Conservation (phyloP, 2,888 invertebrate species). For the Oligia fasciuncula region DNA sequence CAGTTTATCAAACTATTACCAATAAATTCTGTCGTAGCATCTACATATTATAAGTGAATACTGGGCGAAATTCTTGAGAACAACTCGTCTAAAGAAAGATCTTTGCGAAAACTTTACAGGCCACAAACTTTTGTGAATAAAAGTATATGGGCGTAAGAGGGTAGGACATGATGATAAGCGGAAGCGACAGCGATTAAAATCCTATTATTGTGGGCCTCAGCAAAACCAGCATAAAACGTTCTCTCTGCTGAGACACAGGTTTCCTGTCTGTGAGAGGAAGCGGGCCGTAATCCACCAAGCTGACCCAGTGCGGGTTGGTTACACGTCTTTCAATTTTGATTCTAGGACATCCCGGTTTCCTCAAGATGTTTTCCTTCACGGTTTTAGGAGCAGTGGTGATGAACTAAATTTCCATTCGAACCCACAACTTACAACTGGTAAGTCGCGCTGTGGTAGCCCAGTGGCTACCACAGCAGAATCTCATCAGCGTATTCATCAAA, state of each 20-base stretch:
- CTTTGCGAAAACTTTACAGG: conserved; percentile 63
- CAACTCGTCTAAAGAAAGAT: conserved; percentile 66
- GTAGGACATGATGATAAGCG: not conserved
- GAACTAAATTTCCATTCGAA: not conserved
- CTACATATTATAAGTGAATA: conserved; percentile 5
- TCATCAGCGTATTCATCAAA: not conserved
- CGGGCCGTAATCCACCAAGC: not conserved
- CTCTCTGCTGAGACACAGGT: not conserved
- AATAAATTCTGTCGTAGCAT: not conserved
- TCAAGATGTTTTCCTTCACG: not conserved
- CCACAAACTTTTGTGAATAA: conserved; percentile 54
- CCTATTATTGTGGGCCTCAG: not conserved
- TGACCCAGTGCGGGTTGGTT: not conserved
- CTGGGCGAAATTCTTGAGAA: conserved; percentile 40
- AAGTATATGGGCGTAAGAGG: conserved; percentile 37
- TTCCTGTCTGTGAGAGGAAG: no score
- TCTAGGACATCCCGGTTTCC: not conserved
- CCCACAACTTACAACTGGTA: no score
- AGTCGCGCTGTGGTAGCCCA: not conserved
- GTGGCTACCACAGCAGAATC: not conserved
- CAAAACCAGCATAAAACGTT: no score
- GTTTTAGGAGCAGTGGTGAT: not conserved
- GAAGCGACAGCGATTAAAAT: conserved; percentile 9
- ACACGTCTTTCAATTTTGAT: not conserved
- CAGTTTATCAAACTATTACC: not conserved